Base-by-base conservation (phyloP, 2,888 invertebrate genomes). In the Acleris cristana region DNA sequence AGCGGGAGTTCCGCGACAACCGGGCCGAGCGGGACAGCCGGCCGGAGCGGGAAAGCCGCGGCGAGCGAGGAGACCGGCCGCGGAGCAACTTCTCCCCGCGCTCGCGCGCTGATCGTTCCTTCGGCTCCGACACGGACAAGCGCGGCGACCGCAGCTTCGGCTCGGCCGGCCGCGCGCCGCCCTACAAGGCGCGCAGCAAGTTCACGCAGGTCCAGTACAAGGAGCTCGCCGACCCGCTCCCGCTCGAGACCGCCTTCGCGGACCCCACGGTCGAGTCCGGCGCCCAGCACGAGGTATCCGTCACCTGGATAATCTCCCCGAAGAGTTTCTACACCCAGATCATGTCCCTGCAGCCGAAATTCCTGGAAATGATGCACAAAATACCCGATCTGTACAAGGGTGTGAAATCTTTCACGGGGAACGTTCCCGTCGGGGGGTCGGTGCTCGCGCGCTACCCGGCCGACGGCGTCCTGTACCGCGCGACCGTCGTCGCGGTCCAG, bases 291-390 rank as follows among this genome's bases (percentile, higher is more conserved):
- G 93, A 94, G 65, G 88, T 96, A 0, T 90, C 93, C 2, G 93
- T 97, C 49, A 95, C 95, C 2, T 97, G 97, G 96, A 96, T 96
- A 79, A 94, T 95, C 64, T 95, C 95, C 70, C 97, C 97, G 0
- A 94, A 94, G 70, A 94, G 94, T 74, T 97, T 97, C 84, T 96
- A 94, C 84, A 94, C 95, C 0, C 95, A 95, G 75, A 86, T 94
- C 19, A 79, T 93, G 56, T 89, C 92, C 0, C 75, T 87, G 6
- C 89, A 93, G 74, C 79, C 84, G 1, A 94, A 95, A 72, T 96
- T 96, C 80, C 92, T 94, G 18, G 87, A 88, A 3, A 94, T 96
- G 93, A 96, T 97, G 95, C 93, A 94, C 70, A 94, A 94, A 59
- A 95, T 97, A 73, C 96, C 96, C 56, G 89, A 92, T 53, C 86